Conservation (phyloP, 2,888 invertebrate species). For the Mechanitis messenoides region DNA sequence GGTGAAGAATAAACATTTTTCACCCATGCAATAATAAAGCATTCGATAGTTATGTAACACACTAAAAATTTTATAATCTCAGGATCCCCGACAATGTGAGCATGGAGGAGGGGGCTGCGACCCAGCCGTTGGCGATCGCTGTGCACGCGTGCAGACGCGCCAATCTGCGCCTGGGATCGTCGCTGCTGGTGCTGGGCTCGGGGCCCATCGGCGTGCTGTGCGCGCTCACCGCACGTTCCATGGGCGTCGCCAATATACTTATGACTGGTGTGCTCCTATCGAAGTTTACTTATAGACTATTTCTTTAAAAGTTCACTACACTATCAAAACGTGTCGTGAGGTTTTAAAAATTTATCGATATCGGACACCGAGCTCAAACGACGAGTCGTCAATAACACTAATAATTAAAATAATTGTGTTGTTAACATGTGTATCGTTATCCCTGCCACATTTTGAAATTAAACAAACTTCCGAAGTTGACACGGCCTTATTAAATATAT, state of each 20-base stretch:
- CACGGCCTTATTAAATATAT: slow-evolving; percentile 24
- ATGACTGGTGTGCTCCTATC: slow-evolving; percentile 78
- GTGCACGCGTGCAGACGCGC: slow-evolving; percentile 94
- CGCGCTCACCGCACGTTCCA: slow-evolving; percentile 85
- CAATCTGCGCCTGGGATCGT: slow-evolving; percentile 81
- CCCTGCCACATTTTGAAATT: no score
- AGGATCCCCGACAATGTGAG: slow-evolving; percentile 84
- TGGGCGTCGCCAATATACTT: slow-evolving; percentile 87
- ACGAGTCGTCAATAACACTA: no score
- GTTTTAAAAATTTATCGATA: no score
- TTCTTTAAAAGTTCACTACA: no score
- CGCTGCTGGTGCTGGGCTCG: slow-evolving; percentile 85
- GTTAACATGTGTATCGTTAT: no score
- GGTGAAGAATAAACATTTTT: not conserved
- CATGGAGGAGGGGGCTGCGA: slow-evolving; percentile 93
- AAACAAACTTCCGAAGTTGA: not conserved
- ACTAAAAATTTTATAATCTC: not conserved
- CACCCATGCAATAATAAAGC: not conserved
- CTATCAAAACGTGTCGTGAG: no score
- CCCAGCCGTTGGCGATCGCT: slow-evolving; percentile 95
- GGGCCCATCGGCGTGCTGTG: slow-evolving; percentile 93
- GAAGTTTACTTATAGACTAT: not conserved
- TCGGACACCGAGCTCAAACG: no score
- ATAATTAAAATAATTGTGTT: no score
- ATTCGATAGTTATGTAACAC: not conserved